A percentile compares a stretch with the other conserved stretches of the same genome.
Evolutionary conservation across 64 coral and sea anemone genomes (phyloP).

Genomic region (Acropora tenuis): DNA sequence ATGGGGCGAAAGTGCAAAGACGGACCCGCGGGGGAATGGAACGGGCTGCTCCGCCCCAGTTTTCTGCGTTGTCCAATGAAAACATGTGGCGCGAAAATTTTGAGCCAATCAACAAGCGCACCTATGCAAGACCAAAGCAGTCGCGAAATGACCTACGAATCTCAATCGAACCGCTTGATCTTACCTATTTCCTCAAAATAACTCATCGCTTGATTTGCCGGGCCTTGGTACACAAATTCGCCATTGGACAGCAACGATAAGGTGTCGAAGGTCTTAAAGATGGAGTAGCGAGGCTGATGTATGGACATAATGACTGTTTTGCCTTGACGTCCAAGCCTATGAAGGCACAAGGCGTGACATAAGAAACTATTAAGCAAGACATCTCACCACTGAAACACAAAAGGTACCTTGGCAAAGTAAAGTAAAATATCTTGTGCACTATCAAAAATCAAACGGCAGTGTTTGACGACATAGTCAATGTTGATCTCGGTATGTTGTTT

Average conservation of each 20-base stretch:
- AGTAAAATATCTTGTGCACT: too few species aligned
- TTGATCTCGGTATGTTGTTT: too few species aligned
- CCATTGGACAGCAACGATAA: conserved; percentile 75
- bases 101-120: background rate
- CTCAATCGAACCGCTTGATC: background rate
- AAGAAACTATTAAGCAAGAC: background rate
- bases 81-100: too few species aligned
- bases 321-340: conserved; percentile 69
- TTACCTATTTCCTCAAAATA: conserved; percentile 91
- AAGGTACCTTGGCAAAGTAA: too few species aligned
- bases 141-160: too few species aligned
- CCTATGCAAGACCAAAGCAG: too few species aligned
- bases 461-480: too few species aligned
- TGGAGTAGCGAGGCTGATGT: conserved; percentile 96
- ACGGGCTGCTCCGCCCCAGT: too few species aligned
- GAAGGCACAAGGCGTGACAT: conserved; percentile 8
- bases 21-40: too few species aligned
- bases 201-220: conserved; percentile 55
- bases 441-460: too few species aligned
- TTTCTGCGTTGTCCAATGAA: too few species aligned
- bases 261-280: conserved; percentile 87
- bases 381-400: background rate
- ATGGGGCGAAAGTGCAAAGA: too few species aligned
- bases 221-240: conserved; percentile 90
- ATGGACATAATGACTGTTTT: conserved; percentile 96